Evolutionary conservation across 2,888 invertebrate species (phyloP).

Genomic region (Tachina lurida): DNA sequence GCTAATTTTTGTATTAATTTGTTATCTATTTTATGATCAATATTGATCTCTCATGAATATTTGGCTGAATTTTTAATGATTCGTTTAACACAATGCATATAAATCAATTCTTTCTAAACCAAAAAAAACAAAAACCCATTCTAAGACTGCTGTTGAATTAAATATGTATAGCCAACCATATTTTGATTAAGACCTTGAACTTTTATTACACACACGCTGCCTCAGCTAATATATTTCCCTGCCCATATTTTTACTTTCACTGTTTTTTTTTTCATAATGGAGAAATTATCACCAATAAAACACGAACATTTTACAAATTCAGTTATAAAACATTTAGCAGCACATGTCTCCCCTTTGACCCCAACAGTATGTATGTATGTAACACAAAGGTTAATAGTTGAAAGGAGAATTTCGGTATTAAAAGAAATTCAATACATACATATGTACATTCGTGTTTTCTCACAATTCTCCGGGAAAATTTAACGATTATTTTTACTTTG

Average conservation of each 20-base stretch:
- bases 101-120: no score
- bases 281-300: constrained; percentile 13
- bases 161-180: neutral
- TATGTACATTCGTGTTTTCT: constrained; percentile 42
- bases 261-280: neutral
- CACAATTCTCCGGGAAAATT: constrained; percentile 44
- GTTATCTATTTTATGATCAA: no score
- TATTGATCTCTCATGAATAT: no score
- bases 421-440: constrained; percentile 39
- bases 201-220: neutral
- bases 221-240: neutral
- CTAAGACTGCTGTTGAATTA: neutral
- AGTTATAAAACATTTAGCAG: constrained; percentile 5
- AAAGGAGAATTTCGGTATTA: neutral
- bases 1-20: no score
- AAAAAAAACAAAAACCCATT: no score
- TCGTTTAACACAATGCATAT: neutral
- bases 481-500: constrained; percentile 13
- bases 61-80: neutral
- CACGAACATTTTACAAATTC: neutral
- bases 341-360: constrained; percentile 30
- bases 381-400: constrained; percentile 36
- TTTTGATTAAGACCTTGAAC: constrained; percentile 24
- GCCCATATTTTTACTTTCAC: neutral
- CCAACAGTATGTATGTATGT: neutral